These are phyloP conservation scores for Anarhynchus alexandrinus DNA, from an alignment of 2,113 vertebrate species.

Conservation along the genomic window DNA sequence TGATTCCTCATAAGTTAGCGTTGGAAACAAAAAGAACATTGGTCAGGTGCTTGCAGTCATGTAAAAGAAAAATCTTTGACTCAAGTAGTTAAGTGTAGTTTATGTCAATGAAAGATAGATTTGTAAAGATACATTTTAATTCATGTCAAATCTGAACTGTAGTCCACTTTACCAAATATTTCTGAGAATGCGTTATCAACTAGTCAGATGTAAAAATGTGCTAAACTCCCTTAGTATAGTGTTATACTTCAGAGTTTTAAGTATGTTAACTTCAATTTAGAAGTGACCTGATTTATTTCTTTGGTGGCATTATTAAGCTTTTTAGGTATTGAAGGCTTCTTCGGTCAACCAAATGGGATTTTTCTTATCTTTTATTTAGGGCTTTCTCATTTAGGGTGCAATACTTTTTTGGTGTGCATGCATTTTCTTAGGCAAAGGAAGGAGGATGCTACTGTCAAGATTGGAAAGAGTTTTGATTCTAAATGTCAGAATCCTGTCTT, in stretches of 20 bases:
- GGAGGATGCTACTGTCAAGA: neutral
- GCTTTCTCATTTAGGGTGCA: neutral
- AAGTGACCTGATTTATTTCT: neutral
- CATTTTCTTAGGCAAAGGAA: neutral
- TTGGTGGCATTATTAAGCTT: neutral
- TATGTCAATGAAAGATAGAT: neutral
- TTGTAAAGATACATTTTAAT: neutral
- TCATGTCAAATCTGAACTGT: neutral
- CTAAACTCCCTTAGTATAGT: neutral
- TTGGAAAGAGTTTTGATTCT: neutral
- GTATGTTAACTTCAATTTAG: neutral
- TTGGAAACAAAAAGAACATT: neutral
- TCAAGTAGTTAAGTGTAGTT: neutral
- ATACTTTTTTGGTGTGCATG: neutral
- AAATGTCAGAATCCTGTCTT: neutral
- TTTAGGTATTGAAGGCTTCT: neutral
- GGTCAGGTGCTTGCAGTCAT: neutral
- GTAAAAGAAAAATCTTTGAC: too few relatives aligned
- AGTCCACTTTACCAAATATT: neutral
- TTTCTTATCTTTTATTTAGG: neutral
- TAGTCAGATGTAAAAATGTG: neutral
- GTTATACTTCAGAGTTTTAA: neutral
- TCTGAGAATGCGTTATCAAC: neutral
- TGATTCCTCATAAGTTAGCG: neutral
- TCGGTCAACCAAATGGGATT: neutral